Percentiles rank a stretch among this genome's conserved stretches.
phyloP scores from a whole-genome alignment of 2,113 vertebrate genomes.

The Actenoides hombroni region DNA sequence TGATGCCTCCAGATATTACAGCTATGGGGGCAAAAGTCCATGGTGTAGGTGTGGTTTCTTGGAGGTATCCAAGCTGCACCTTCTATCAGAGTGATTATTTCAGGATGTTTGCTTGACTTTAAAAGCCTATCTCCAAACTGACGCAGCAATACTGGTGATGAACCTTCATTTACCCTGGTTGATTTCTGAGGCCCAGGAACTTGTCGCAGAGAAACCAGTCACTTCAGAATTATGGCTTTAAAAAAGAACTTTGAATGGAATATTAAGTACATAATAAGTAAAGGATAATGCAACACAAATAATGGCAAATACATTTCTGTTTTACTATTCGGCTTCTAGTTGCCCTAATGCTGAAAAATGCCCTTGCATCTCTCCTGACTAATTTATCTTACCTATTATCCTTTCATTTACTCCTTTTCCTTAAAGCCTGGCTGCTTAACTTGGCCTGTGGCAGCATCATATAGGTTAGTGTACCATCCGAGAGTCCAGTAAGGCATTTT shows the following conservation, averaged over 20 bases:
- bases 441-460: background rate
- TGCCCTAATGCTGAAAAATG: background rate
- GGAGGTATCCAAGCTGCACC: background rate
- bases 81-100: background rate
- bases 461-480: too few species aligned
- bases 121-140: background rate
- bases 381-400: background rate
- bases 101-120: background rate
- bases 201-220: background rate
- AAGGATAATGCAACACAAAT: background rate
- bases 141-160: fast-evolving
- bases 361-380: background rate
- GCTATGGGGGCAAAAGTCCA: background rate
- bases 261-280: background rate
- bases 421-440: background rate
- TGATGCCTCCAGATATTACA: background rate
- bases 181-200: background rate
- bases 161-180: background rate
- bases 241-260: background rate
- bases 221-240: background rate
- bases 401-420: background rate
- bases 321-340: background rate
- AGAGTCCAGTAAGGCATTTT: background rate
- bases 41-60: background rate
- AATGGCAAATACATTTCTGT: background rate